These are phyloP conservation scores for Decapterus maruadsi DNA, from an alignment of 2,797 vertebrate genomes.

Conservation along the genomic window DNA sequence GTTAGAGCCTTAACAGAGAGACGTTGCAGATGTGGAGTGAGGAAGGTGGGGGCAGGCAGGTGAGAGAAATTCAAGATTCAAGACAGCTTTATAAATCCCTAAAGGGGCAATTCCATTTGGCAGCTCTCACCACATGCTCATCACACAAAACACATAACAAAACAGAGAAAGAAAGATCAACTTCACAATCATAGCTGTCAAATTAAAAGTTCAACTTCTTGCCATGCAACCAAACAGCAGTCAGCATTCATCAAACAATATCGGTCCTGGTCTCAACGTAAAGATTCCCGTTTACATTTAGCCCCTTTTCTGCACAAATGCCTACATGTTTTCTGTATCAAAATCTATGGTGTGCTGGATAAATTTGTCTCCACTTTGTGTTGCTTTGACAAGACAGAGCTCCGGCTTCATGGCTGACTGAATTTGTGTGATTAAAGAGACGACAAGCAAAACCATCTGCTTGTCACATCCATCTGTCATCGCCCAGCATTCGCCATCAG, in stretches of 20 bases:
- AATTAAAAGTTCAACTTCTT: conserved; percentile 58
- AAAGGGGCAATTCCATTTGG: no score
- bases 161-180: no score
- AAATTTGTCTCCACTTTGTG: conserved; percentile 89
- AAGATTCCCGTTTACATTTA: conserved; percentile 50
- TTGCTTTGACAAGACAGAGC: conserved; percentile 88
- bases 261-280: conserved; percentile 21
- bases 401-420: conserved; percentile 85
- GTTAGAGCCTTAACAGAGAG: no score
- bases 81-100: no score
- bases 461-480: conserved; percentile 91
- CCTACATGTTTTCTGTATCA: conserved; percentile 63
- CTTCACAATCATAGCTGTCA: conserved; percentile 46
- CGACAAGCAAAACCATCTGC: conserved; percentile 91
- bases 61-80: no score
- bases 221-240: conserved; percentile 37
- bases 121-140: no score
- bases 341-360: conserved; percentile 75
- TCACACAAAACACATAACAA: no score
- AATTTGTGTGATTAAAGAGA: conserved; percentile 91
- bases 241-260: conserved; percentile 48
- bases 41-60: no score
- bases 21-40: no score
- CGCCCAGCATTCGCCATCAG: conserved; percentile 85
- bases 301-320: conserved; percentile 46